These are phyloP conservation scores for Triplophysa rosa DNA, from an alignment of 2,113 vertebrate genomes.

Conservation along the genomic window DNA sequence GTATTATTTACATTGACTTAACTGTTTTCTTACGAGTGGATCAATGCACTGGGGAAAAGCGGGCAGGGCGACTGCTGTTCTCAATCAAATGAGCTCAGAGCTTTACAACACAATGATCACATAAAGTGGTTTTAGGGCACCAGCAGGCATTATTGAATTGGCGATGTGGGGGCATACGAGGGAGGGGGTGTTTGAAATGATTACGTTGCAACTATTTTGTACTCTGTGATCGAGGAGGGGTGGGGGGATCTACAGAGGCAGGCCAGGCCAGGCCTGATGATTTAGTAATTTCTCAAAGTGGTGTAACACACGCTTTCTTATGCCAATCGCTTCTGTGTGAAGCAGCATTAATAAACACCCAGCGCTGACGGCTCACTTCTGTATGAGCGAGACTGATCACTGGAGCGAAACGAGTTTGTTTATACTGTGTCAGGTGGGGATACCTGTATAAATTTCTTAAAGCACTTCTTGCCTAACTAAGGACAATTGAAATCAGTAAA, in stretches of 20 bases:
- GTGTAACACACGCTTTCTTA: conserved; percentile 51
- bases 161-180: neutral
- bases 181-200: conserved; percentile 21
- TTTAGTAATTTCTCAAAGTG: conserved; percentile 58
- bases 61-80: conserved; percentile 8
- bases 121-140: conserved; percentile 46
- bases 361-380: conserved; percentile 39
- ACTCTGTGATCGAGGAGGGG: conserved; percentile 47
- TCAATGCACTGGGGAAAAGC: neutral
- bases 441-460: conserved; percentile 38
- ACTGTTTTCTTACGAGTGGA: conserved; percentile 27
- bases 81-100: conserved; percentile 38
- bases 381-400: conserved; percentile 39
- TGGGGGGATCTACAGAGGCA: conserved; percentile 35
- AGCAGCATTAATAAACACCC: conserved; percentile 52
- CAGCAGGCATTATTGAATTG: conserved; percentile 41
- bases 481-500: conserved; percentile 42
- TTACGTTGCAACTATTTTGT: conserved; percentile 44
- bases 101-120: conserved; percentile 42
- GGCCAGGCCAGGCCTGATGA: conserved; percentile 44
- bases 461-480: conserved; percentile 36
- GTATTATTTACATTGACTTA: conserved; percentile 33
- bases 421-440: conserved; percentile 48
- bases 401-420: conserved; percentile 54
- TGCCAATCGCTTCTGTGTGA: conserved; percentile 47